Percentiles rank a stretch among this genome's conserved stretches.
phyloP scores from a whole-genome alignment of 2,888 invertebrate genomes.

The Dicyrtoma fusca region DNA sequence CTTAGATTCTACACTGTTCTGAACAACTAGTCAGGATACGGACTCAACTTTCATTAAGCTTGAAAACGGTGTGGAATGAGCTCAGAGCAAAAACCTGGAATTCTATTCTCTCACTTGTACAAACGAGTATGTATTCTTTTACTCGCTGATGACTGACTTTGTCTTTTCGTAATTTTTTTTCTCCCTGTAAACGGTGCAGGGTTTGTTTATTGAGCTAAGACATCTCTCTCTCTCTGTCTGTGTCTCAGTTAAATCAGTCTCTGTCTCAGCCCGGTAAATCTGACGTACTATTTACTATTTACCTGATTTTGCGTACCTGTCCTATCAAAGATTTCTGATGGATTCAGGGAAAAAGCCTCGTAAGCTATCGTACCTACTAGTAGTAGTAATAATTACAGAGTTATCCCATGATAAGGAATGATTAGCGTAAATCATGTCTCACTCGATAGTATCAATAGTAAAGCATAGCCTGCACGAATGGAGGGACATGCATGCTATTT shows the following conservation, averaged over 20 bases:
- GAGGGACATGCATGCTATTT: too few relatives aligned
- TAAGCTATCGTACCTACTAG: background rate
- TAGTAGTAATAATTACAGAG: background rate
- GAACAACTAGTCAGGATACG: background rate
- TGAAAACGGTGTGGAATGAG: background rate
- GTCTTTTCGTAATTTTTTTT: background rate
- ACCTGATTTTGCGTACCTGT: background rate
- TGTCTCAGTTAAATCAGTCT: background rate
- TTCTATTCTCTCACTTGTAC: background rate
- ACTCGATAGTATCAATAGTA: too few relatives aligned
- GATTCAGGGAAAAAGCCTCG: background rate
- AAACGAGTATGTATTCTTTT: too few relatives aligned
- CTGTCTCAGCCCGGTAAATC: background rate
- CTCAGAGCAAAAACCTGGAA: slow-evolving; percentile 32
- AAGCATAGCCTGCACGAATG: too few relatives aligned
- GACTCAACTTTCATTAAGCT: slow-evolving; percentile 11
- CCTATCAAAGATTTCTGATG: slow-evolving; percentile 2
- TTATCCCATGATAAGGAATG: too few relatives aligned
- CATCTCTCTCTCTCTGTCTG: background rate
- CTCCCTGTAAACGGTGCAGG: background rate
- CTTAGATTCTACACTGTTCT: background rate
- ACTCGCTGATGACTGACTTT: background rate
- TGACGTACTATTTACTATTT: background rate
- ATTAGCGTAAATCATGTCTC: too few relatives aligned
- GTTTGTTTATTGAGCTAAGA: background rate